Percentiles rank a stretch among this genome's conserved stretches.
These are phyloP conservation scores for Cyrtonyx montezumae DNA, from an alignment of 2,113 vertebrate species.

Conservation along the genomic window DNA sequence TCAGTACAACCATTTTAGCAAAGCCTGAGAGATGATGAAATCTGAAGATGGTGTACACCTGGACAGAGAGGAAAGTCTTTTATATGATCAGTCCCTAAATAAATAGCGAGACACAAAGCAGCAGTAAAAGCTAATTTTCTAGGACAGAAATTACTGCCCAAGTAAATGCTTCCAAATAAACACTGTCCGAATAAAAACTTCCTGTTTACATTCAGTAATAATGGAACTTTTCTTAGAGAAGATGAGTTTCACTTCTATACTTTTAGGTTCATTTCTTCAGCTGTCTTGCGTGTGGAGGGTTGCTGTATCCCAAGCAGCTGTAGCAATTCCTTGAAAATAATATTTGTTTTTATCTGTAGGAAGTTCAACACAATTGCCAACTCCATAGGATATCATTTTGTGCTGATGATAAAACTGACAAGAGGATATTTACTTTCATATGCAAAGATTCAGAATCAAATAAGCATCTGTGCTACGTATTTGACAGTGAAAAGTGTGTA, in stretches of 20 bases:
- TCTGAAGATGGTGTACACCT: background rate
- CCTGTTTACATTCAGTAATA: background rate
- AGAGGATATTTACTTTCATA: conserved; percentile 99
- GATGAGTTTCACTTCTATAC: background rate
- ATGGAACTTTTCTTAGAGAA: background rate
- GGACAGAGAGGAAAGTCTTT: background rate
- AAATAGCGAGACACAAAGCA: background rate
- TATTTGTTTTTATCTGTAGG: conserved; percentile 78
- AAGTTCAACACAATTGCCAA: conserved; percentile 96
- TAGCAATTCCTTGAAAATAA: background rate
- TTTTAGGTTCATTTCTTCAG: background rate
- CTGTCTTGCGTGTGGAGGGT: accelerated
- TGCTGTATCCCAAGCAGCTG: background rate
- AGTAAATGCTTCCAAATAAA: conserved; percentile 1
- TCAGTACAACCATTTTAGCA: background rate
- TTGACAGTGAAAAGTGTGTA: conserved; percentile 99
- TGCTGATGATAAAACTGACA: conserved; percentile 98
- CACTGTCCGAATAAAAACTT: background rate
- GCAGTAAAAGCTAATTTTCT: background rate
- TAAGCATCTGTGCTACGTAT: conserved; percentile 98
- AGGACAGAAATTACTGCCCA: background rate
- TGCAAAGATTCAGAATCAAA: conserved; percentile 98
- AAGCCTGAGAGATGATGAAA: background rate
- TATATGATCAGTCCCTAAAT: background rate
- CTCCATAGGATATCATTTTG: conserved; percentile 99